Evolutionary conservation across 2,888 invertebrate genomes (phyloP).

Genomic region (Eristalis intricaria): DNA sequence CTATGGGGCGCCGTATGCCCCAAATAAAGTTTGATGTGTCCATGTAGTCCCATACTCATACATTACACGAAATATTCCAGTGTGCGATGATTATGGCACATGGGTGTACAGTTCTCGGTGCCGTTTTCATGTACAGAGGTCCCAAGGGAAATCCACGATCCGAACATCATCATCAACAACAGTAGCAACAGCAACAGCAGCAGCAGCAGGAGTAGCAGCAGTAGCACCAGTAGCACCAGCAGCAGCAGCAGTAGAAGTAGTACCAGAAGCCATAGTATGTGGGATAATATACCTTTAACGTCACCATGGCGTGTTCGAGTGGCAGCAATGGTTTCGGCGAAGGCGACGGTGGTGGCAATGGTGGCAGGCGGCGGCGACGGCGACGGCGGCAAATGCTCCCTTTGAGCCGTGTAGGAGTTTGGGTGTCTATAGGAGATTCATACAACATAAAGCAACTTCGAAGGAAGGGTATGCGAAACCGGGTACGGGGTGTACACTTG

Average conservation of each 20-base stretch:
- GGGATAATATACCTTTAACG: slow-evolving; percentile 70
- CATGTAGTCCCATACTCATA: slow-evolving; percentile 78
- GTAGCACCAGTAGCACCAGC: slow-evolving; percentile 26
- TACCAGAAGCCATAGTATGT: slow-evolving; percentile 63
- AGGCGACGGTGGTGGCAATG: slow-evolving; percentile 12
- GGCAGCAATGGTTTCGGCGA: slow-evolving; percentile 22
- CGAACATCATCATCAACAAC: slow-evolving; percentile 79
- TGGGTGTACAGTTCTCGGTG: slow-evolving; percentile 78
- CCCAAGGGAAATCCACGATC: slow-evolving; percentile 79
- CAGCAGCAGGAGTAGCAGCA: slow-evolving; percentile 65
- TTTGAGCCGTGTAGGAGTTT: slow-evolving; percentile 69
- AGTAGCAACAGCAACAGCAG: slow-evolving; percentile 72
- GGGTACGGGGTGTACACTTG: slow-evolving; percentile 69
- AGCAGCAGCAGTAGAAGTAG: slow-evolving; percentile 35
- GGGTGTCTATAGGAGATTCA: slow-evolving; percentile 69
- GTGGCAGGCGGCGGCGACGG: neutral
- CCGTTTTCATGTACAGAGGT: slow-evolving; percentile 74
- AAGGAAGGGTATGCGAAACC: slow-evolving; percentile 55
- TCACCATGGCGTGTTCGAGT: slow-evolving; percentile 68
- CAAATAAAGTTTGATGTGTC: slow-evolving; percentile 80
- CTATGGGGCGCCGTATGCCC: slow-evolving; percentile 73
- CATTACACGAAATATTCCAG: slow-evolving; percentile 79
- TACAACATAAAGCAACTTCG: slow-evolving; percentile 71
- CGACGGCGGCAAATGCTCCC: slow-evolving; percentile 62
- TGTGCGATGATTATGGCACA: slow-evolving; percentile 81